Evolutionary conservation across 2,888 invertebrate species (phyloP).

Genomic region (Spialia ferax): DNA sequence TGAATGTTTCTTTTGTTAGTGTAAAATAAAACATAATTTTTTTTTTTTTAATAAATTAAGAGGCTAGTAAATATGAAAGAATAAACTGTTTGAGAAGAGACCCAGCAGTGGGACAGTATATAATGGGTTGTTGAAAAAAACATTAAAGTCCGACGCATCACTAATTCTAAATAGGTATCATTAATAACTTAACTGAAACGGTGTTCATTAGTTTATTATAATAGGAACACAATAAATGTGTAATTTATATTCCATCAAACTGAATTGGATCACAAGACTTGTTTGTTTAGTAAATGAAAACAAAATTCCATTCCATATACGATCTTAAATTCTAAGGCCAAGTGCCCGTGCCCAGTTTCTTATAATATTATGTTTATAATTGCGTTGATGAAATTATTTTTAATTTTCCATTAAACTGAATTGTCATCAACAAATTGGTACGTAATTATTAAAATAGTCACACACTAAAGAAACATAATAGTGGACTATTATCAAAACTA

Average conservation of each 20-base stretch:
- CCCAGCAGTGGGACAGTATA: no score
- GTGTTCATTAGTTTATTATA: conserved; percentile 29
- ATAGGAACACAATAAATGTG: conserved; percentile 46
- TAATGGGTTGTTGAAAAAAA: no score
- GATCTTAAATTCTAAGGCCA: conserved; percentile 10
- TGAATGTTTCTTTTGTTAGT: no score
- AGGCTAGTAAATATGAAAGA: no score
- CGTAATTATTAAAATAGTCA: no score
- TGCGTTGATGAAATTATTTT: background rate
- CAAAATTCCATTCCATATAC: conserved; percentile 27
- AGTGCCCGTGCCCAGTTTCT: background rate
- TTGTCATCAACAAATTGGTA: background rate
- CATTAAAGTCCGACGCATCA: background rate
- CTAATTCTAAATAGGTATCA: background rate
- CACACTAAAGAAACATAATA: no score
- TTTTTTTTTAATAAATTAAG: no score
- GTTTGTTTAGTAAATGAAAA: conserved; percentile 46
- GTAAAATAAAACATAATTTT: no score
- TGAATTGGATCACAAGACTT: conserved; percentile 46
- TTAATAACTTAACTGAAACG: background rate
- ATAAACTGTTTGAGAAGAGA: no score
- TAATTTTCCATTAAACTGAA: background rate
- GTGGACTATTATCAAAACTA: no score
- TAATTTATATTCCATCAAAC: conserved; percentile 34
- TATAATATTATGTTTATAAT: background rate